These are phyloP conservation scores for Anas platyrhynchos DNA, from an alignment of 2,113 vertebrate species.

Conservation along the genomic window DNA sequence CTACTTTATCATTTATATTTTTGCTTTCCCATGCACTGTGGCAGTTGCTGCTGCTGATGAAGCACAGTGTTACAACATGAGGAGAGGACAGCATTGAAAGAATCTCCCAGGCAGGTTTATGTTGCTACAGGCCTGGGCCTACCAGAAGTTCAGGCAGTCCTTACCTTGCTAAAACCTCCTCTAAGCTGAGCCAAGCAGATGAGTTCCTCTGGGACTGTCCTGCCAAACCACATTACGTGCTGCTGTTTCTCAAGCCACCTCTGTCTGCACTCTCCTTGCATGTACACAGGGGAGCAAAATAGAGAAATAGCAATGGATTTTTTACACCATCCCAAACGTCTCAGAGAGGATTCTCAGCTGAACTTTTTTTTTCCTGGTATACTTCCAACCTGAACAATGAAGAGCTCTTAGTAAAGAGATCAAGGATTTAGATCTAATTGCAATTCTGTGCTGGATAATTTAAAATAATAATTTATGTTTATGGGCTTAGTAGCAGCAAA, in stretches of 20 bases:
- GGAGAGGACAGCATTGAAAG: neutral
- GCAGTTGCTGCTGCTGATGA: neutral
- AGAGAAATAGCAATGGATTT: neutral
- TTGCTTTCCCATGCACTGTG: neutral
- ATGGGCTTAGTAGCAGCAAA: neutral
- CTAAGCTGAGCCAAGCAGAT: neutral
- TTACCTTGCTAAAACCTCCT: neutral
- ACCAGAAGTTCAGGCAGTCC: neutral
- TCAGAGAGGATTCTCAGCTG: neutral
- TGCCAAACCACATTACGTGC: neutral
- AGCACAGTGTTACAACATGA: neutral
- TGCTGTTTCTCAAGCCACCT: neutral
- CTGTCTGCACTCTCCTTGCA: neutral
- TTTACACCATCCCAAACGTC: neutral
- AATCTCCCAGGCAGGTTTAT: neutral
- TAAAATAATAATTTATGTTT: neutral
- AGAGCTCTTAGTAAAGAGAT: neutral
- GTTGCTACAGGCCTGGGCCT: neutral
- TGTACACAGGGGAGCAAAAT: neutral
- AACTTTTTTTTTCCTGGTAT: neutral
- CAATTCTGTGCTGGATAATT: neutral
- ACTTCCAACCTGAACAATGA: neutral
- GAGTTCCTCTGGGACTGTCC: neutral
- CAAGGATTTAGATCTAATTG: neutral
- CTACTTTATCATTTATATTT: neutral